phyloP scores from a whole-genome alignment of 2,888 invertebrate species.

The Dasypolia templi region DNA sequence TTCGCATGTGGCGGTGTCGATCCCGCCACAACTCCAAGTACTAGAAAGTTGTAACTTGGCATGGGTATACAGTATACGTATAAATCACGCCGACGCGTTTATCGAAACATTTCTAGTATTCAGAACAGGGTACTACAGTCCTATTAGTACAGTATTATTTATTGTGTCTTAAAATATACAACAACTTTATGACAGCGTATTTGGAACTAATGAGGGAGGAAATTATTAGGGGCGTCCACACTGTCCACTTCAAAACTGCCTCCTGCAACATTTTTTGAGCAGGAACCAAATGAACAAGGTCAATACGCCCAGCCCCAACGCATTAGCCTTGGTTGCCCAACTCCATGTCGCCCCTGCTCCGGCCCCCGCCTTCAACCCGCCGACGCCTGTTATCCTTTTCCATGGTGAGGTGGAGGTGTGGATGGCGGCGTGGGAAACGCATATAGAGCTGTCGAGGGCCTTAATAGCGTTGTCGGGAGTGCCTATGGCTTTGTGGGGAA shows the following conservation, averaged over 20 bases:
- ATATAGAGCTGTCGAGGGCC: no score
- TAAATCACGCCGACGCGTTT: no score
- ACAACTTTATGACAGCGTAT: background rate
- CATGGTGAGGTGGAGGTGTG: conserved; percentile 2
- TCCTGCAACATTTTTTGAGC: conserved; percentile 1
- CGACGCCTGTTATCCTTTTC: background rate
- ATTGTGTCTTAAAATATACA: conserved; percentile 14
- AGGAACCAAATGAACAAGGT: conserved; percentile 31
- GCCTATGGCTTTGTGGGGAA: background rate
- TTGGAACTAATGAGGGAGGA: background rate
- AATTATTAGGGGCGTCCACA: background rate
- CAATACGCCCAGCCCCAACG: conserved; percentile 18
- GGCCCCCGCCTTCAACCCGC: background rate
- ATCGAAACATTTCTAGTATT: no score
- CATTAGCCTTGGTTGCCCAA: background rate
- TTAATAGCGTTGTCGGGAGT: no score
- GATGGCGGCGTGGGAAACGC: background rate
- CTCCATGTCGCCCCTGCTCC: background rate
- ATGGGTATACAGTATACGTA: no score
- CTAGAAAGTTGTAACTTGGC: no score
- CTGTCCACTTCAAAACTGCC: background rate
- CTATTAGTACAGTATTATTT: conserved; percentile 7
- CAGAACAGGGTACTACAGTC: no score
- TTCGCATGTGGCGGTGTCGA: no score
- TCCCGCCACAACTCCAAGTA: no score